Evolutionary conservation across 35 echinoderm and acorn worm species (phyloP).

Genomic region (Holothuria glaberrima): DNA sequence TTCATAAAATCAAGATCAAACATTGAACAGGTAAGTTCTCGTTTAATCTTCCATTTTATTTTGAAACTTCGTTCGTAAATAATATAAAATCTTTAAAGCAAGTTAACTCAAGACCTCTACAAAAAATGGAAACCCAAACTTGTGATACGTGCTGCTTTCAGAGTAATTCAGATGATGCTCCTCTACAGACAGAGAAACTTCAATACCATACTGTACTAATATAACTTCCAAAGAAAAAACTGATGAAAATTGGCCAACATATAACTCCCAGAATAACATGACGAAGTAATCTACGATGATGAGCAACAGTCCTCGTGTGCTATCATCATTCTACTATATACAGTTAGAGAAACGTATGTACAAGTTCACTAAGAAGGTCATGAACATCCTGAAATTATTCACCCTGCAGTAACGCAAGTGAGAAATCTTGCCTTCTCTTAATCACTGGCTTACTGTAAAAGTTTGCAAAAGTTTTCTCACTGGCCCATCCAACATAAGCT

Average conservation of each 20-base stretch:
- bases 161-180: neutral
- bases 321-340: too few relatives aligned
- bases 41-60: too few relatives aligned
- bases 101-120: neutral
- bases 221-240: neutral
- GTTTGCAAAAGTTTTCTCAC: neutral
- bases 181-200: neutral
- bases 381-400: too few relatives aligned
- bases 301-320: too few relatives aligned
- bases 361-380: neutral
- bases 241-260: neutral
- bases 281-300: too few relatives aligned
- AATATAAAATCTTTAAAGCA: constrained; percentile 23
- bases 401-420: neutral
- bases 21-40: too few relatives aligned
- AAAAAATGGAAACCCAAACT: constrained; percentile 4
- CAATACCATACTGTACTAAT: too few relatives aligned
- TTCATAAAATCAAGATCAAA: too few relatives aligned
- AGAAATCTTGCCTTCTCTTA: neutral
- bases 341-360: constrained; percentile 1
- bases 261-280: neutral
- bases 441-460: neutral
- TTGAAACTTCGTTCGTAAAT: too few relatives aligned
- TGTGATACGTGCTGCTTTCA: neutral
- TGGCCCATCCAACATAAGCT: neutral